phyloP scores from a whole-genome alignment of 2,113 vertebrate genomes.

The Pelecanoides urinatrix region DNA sequence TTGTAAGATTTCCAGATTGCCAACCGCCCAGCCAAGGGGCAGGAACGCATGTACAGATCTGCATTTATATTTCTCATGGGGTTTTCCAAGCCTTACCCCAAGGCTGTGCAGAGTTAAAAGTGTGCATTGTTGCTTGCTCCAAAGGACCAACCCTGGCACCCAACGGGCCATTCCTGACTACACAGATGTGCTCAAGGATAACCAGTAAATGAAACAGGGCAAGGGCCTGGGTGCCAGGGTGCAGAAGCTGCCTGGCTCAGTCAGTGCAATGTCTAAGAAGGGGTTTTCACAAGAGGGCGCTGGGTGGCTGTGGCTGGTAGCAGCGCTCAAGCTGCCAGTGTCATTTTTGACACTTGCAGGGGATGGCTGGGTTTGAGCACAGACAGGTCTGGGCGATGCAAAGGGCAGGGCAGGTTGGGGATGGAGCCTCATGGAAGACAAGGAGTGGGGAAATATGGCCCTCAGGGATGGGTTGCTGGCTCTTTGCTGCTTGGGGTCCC shows the following conservation, averaged over 20 bases:
- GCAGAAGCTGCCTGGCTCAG: background rate
- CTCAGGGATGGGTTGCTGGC: background rate
- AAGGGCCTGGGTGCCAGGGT: background rate
- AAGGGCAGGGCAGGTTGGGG: background rate
- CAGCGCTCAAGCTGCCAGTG: background rate
- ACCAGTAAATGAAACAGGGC: background rate
- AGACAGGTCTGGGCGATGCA: rapidly evolving
- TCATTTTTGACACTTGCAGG: background rate
- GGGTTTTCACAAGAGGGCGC: slow-evolving; percentile 45
- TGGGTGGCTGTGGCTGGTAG: background rate
- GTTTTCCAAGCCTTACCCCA: background rate
- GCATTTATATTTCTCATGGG: background rate
- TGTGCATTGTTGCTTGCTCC: background rate
- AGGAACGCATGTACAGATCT: no score
- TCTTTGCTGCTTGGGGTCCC: background rate
- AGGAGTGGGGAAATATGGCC: background rate
- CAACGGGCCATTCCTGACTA: background rate
- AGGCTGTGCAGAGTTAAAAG: background rate
- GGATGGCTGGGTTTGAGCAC: background rate
- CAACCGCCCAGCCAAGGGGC: background rate
- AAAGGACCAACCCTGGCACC: background rate
- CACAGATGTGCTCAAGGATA: background rate
- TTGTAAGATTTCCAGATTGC: background rate
- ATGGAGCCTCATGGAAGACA: background rate
- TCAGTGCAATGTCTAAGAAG: background rate